Evolutionary conservation across 2,888 invertebrate species (phyloP), one percentile per base, ranked within the genome.

Genomic region (Hartigia nigra): DNA sequence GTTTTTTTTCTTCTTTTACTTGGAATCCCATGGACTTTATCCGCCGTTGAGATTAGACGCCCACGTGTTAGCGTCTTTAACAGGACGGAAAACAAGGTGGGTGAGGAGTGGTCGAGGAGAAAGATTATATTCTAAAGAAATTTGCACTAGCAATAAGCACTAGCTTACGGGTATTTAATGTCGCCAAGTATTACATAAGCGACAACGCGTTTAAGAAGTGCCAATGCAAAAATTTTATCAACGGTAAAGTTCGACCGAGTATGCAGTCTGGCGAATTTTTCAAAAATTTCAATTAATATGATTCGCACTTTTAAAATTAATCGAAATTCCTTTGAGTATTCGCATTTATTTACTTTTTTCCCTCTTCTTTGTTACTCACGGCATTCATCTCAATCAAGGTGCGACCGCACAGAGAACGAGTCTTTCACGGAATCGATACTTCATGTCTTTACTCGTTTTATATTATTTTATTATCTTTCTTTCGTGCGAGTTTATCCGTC

Each of bases 111-210:
- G 23, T 55, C 55, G 55, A 55, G 55, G 72, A 31, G 72, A 72
- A 76, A 31, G n/a, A 32, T 77, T 74, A 74, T 55, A 32, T 77
- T 77, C 74, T 72, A 69, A 79, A 78, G 78, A 84, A 80, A 84
- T 78, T 79, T 69, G 78, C 78, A 79, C 35, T 75, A 75, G 69
- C 77, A 78, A 78, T 79, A 75, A 78, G 76, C 78, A 78, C 79
- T 81, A 55, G 31, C 32, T 76, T 31, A 37, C 31, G 55, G 34
- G n/a, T 31, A 5, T 31, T 35, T 70, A 35, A 31, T 75, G 34
- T 75, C 36, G 37, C 36, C 75, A 35, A 35, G 11, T 14, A 23
- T 75, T 75, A 37, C 75, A 36, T 75, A 75, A 75, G 35, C 75
- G 34, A 72, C 34, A 4, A 31, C 31, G 23, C 75, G 23, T 37